Evolutionary conservation across 2,113 vertebrate species (phyloP).

Genomic region (Cheilinus undulatus): DNA sequence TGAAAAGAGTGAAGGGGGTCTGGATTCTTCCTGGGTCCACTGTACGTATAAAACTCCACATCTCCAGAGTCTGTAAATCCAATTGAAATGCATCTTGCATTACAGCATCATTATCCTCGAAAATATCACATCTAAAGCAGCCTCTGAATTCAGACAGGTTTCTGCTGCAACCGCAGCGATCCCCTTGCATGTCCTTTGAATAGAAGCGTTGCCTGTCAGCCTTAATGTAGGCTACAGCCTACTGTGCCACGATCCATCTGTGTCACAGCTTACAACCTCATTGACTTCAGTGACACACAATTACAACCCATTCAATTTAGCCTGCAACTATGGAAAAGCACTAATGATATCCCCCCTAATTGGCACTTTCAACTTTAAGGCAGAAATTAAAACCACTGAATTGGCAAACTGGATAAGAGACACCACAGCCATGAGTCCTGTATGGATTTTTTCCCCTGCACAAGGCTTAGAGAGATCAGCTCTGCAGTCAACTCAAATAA

Average conservation of each 20-base stretch:
- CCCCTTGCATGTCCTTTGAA: not conserved
- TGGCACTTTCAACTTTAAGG: constrained; percentile 64
- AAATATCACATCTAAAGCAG: too few species aligned
- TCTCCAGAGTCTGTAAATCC: too few species aligned
- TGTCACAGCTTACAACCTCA: constrained; percentile 51
- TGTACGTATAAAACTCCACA: too few species aligned
- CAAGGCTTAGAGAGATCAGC: constrained; percentile 24
- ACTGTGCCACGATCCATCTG: constrained; percentile 48
- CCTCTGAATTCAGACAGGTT: not conserved
- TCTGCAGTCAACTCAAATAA: constrained; percentile 39
- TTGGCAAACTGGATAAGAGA: constrained; percentile 56
- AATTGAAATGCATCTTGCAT: too few species aligned
- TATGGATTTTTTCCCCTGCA: constrained; percentile 3
- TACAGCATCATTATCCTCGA: too few species aligned
- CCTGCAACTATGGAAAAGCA: constrained; percentile 53
- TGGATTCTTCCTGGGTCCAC: too few species aligned
- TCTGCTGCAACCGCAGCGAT: constrained; percentile 8
- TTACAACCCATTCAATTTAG: constrained; percentile 65
- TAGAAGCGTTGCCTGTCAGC: constrained; percentile 25
- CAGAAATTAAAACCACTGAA: constrained; percentile 67
- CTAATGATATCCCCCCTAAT: constrained; percentile 69
- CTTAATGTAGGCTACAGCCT: constrained; percentile 45
- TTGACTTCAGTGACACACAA: constrained; percentile 52
- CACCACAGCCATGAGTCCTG: constrained; percentile 7
- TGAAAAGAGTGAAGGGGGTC: too few species aligned